Conservation (phyloP, 2,888 invertebrate genomes). For the Drosophila robusta region DNA sequence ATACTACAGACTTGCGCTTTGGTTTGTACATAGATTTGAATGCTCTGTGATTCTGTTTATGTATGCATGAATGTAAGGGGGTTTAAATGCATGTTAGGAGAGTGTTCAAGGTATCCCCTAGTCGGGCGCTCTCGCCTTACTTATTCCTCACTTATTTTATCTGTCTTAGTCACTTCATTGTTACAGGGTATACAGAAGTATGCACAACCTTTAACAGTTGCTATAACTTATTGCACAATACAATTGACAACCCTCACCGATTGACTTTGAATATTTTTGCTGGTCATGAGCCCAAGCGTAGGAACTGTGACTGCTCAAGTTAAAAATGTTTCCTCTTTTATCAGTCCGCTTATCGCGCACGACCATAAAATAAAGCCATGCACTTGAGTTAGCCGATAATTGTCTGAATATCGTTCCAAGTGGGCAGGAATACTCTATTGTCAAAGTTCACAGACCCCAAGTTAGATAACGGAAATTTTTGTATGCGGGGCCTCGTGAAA, state of each 20-base stretch:
- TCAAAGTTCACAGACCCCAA: constrained; percentile 17
- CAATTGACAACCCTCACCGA: neutral
- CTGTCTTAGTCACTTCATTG: neutral
- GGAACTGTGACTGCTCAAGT: neutral
- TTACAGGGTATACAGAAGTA: neutral
- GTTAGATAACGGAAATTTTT: constrained; percentile 15
- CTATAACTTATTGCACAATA: constrained; percentile 2
- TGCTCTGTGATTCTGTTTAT: too few species aligned
- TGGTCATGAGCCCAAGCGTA: neutral
- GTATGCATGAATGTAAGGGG: too few species aligned
- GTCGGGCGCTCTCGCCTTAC: too few species aligned
- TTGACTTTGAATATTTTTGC: constrained; percentile 2
- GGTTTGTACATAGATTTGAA: too few species aligned
- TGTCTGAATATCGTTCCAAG: neutral
- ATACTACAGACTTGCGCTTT: too few species aligned
- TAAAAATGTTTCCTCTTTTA: neutral
- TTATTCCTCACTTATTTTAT: neutral
- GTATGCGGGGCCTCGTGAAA: neutral
- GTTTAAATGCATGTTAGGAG: too few species aligned
- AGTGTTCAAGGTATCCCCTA: too few species aligned
- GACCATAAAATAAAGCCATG: neutral
- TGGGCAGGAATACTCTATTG: neutral
- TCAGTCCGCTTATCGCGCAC: constrained; percentile 10
- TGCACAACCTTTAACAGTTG: neutral
- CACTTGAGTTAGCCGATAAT: constrained; percentile 7